Base-by-base conservation (phyloP, 2,797 vertebrate species). In the Sebastes steindachneri region DNA sequence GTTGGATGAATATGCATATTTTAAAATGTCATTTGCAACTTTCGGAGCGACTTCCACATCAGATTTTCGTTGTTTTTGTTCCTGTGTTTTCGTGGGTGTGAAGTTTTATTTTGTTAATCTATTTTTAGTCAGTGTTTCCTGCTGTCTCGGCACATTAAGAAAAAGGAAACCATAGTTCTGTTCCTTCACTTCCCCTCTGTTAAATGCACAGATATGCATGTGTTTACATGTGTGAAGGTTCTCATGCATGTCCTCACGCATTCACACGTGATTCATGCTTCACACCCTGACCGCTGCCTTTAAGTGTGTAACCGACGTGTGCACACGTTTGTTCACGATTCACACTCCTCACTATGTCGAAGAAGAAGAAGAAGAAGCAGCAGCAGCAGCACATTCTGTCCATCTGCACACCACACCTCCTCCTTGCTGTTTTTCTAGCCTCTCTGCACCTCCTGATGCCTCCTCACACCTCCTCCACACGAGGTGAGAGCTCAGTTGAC, bases 381-480 rank as follows among this genome's bases (percentile, higher is more conserved):
- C 15, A 17, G 77, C 62, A 21, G 63, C 55, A 29, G 66, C 87
- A 87, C 90, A 89, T 82, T 90, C 86, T 88, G 85, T 90, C 85
- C 82, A 62, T 84, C 79, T 79, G 79, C 82, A 67, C 81, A 9
- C 63, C 41, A 88, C 82, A 70, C 84, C 87, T 82, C 78, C 85
- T 77, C 37, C 73, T 69, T 79, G 76, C 73, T 83, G 80, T 89
- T 87, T 84, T 65, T 83, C 83, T 25, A 82, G 77, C 84, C 86
- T 72, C 77, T 26, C 85, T 82, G 72, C 83, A 73, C 86, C 83
- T 86, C 75, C 83, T 57, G 74, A 80, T 68, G 84, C 75, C 83
- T 86, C 84, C 83, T 90, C 88, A 84, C 91, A 87, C 91, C 84
- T 88, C 92, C 89, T 79, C 82, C 68, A n/a, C 75, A 79, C 7